These are phyloP conservation scores for Crocidura indochinensis DNA, from an alignment of 2,797 vertebrate species.

Conservation along the genomic window DNA sequence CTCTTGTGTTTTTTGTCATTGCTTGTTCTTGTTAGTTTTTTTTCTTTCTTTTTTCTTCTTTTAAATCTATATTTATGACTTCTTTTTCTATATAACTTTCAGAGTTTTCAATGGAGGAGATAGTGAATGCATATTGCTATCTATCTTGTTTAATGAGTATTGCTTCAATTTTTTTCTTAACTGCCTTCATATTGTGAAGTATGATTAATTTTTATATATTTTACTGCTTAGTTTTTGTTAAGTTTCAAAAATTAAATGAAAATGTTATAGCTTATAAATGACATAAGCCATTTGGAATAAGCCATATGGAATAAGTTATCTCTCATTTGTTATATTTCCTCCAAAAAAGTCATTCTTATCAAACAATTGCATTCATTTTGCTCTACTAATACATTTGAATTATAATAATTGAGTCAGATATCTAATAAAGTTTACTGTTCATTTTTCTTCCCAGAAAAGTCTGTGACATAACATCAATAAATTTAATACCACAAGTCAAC, in stretches of 20 bases:
- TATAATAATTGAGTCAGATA: slow-evolving; percentile 75
- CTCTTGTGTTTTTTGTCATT: too few species aligned
- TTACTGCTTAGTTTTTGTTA: slow-evolving; percentile 66
- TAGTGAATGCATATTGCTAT: not conserved
- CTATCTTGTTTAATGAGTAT: slow-evolving; percentile 10
- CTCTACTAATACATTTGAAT: slow-evolving; percentile 37
- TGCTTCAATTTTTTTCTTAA: slow-evolving; percentile 29
- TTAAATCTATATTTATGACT: not conserved
- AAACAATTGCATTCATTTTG: slow-evolving; percentile 69
- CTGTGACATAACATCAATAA: slow-evolving; percentile 70
- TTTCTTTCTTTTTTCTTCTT: too few species aligned
- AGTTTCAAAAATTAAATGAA: slow-evolving; percentile 55
- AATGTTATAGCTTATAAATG: not conserved
- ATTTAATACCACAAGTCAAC: slow-evolving; percentile 75
- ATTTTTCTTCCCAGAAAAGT: slow-evolving; percentile 68
- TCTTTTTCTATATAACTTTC: slow-evolving; percentile 2
- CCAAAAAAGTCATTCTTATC: slow-evolving; percentile 63
- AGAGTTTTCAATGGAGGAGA: not conserved
- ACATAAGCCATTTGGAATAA: too few species aligned
- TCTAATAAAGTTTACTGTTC: slow-evolving; percentile 76
- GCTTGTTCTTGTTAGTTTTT: too few species aligned
- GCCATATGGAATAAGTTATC: slow-evolving; percentile 28
- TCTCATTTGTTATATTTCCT: slow-evolving; percentile 75
- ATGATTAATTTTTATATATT: slow-evolving; percentile 61
- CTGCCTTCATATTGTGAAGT: slow-evolving; percentile 50